Base-by-base conservation (phyloP, 1,140 invertebrate genomes). In the Leptinotarsa texana region DNA sequence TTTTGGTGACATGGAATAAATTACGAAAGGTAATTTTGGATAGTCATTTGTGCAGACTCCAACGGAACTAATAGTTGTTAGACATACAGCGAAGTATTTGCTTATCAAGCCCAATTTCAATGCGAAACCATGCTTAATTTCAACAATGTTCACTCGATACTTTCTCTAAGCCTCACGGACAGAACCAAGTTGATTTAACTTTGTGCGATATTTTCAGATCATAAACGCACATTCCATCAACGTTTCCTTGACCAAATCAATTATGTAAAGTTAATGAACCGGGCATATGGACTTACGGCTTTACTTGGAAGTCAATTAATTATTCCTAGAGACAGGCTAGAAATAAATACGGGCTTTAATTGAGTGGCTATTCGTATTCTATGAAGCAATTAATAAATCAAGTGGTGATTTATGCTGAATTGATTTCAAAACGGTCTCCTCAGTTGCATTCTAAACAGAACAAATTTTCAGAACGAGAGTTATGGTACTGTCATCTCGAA, bases 351-450 rank as follows among this genome's bases (percentile, higher is more conserved):
- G 51, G 51, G n/a, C 51, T 3, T 57, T n/a, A 57, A 57, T 57
- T 57, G 51, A 57, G n/a, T 18, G 51, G 51, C 51, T 18, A 57
- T 57, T 57, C 51, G 51, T 57, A 57, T 57, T 57, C 51, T 57
- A 57, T 57, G 51, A 57, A 57, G 51, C n/a, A 57, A 57, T 57
- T 57, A 57, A 57, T 57, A 57, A 57, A 57, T 57, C 51, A 57
- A 57, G 15, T 57, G 51, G 51, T 57, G 51, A 57, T 57, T 57
- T 57, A 57, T 57, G 51, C 51, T 57, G 51, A 57, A 57, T 57
- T 18, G 3, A 57, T 17, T 57, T 57, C 15, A 57, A 57, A 57
- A 57, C n/a, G 51, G 51, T 57, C 51, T 15, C n/a, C 51, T 57
- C n/a, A 17, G n/a, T 57, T 57, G 51, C 51, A 42, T 42, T 42